Conservation (phyloP, 2,113 vertebrate genomes). For the Thunnus thynnus region DNA sequence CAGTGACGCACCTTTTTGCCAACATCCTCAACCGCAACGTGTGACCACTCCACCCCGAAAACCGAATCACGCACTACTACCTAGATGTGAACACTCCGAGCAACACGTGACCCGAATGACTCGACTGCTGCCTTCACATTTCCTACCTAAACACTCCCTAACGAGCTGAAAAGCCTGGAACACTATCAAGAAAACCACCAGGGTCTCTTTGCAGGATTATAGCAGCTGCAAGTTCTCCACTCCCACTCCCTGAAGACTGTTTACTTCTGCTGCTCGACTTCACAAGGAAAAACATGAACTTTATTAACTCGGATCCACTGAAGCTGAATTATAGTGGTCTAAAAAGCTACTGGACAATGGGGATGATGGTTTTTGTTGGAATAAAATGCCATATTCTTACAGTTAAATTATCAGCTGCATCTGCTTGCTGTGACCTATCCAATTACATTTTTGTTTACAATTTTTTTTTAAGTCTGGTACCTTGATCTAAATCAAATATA, state of each 20-base stretch:
- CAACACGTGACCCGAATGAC: background rate
- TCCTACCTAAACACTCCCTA: slow-evolving; percentile 16
- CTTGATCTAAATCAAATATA: slow-evolving; percentile 32
- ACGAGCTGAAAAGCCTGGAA: slow-evolving; percentile 28
- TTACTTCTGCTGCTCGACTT: slow-evolving; percentile 33
- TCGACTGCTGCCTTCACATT: slow-evolving; percentile 15
- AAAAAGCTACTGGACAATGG: background rate
- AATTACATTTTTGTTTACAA: slow-evolving; percentile 29
- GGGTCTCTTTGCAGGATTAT: slow-evolving; percentile 22
- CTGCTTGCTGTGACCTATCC: slow-evolving; percentile 65
- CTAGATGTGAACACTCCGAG: slow-evolving; percentile 42
- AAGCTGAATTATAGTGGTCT: background rate
- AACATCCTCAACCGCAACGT: slow-evolving; percentile 31
- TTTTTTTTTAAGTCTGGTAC: slow-evolving; percentile 33
- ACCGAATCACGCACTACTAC: slow-evolving; percentile 47
- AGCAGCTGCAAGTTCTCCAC: slow-evolving; percentile 28
- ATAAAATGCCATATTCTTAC: slow-evolving; percentile 64
- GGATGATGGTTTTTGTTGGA: slow-evolving; percentile 48
- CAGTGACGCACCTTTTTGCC: slow-evolving; percentile 64
- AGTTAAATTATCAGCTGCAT: slow-evolving; percentile 42
- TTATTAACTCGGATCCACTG: background rate
- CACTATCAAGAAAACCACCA: background rate
- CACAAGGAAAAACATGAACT: slow-evolving; percentile 18
- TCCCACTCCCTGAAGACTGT: slow-evolving; percentile 19
- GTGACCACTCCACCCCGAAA: slow-evolving; percentile 50